These are phyloP conservation scores for Zosterops borbonicus DNA, from an alignment of 2,113 vertebrate genomes.

Conservation along the genomic window DNA sequence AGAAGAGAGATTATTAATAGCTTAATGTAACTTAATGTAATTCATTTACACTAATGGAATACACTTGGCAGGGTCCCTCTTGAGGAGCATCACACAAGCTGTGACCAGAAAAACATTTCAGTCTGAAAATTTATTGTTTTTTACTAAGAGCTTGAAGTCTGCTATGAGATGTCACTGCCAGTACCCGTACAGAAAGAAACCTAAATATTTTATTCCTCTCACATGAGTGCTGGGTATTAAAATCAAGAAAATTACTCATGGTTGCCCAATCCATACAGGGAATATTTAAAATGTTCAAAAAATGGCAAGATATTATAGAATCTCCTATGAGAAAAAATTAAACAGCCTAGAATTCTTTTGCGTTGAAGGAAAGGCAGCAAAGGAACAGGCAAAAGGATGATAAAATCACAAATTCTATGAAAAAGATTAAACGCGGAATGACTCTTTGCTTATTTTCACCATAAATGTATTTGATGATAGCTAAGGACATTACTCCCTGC, in stretches of 20 bases:
- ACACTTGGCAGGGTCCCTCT: conserved; percentile 1
- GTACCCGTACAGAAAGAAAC: background rate
- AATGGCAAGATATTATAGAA: background rate
- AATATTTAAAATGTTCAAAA: background rate
- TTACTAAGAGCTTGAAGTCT: background rate
- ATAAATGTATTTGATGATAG: background rate
- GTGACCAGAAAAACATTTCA: background rate
- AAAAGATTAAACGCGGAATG: background rate
- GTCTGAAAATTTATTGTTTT: background rate
- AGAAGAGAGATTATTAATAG: conserved; percentile 21
- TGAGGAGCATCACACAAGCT: background rate
- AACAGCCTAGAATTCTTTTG: background rate
- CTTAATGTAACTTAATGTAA: conserved; percentile 22
- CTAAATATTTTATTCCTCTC: background rate
- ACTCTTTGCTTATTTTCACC: background rate
- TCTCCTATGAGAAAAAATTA: background rate
- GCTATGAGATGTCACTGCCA: background rate
- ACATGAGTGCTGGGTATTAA: background rate
- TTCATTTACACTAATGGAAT: conserved; percentile 20
- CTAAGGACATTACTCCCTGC: background rate
- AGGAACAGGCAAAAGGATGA: background rate
- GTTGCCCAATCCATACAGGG: background rate
- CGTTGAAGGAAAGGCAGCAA: background rate
- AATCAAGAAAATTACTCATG: background rate
- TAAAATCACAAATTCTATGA: background rate